Conservation (phyloP, 2,113 vertebrate species). For the Butastur rufipennis region DNA sequence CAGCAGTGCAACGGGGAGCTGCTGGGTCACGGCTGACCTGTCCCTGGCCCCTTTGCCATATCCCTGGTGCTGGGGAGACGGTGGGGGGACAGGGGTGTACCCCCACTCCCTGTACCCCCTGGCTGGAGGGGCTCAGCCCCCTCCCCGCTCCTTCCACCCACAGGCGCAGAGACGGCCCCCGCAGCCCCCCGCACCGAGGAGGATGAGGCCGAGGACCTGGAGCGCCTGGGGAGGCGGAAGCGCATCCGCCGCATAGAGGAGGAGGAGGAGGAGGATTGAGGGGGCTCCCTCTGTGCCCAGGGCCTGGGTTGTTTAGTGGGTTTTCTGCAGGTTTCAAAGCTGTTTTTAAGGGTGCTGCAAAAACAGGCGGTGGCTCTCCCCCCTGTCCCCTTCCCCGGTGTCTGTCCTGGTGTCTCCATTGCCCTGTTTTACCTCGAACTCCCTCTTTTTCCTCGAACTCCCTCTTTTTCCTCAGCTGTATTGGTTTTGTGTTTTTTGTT, state of each 20-base stretch:
- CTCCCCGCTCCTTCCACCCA: accelerated
- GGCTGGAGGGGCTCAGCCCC: background rate
- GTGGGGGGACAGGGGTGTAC: background rate
- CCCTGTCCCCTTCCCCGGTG: accelerated
- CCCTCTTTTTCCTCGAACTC: background rate
- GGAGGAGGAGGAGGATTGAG: slow-evolving; percentile 18
- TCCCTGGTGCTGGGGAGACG: background rate
- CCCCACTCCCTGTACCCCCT: too few relatives aligned
- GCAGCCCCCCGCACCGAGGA: accelerated
- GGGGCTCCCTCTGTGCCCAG: background rate
- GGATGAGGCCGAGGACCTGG: background rate
- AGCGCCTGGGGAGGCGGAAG: background rate
- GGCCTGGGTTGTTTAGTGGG: background rate
- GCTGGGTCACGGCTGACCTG: accelerated
- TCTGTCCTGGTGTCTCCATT: accelerated
- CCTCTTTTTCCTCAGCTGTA: background rate
- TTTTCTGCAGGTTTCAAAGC: background rate
- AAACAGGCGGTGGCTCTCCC: background rate
- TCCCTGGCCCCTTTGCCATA: background rate
- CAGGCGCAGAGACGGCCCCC: accelerated
- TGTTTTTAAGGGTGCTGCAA: background rate
- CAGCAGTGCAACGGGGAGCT: accelerated
- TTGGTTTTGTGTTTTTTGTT: too few relatives aligned
- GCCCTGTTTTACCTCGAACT: background rate
- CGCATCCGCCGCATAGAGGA: background rate